These are phyloP conservation scores for Coendou prehensilis DNA, from an alignment of 2,797 vertebrate species.

Conservation along the genomic window DNA sequence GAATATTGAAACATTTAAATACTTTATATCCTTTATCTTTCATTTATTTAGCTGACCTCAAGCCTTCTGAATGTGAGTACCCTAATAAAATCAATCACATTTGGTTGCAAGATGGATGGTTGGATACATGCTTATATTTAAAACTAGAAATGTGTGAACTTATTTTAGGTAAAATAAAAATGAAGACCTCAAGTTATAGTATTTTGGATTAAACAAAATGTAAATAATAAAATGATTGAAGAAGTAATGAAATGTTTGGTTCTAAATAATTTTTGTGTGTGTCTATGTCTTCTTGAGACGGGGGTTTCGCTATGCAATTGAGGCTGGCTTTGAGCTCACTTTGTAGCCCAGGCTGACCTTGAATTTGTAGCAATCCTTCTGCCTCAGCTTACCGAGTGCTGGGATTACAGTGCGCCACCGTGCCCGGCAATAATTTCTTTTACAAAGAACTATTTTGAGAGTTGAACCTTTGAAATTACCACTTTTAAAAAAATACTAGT, in stretches of 20 bases:
- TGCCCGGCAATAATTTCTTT: background rate
- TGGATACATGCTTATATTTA: background rate
- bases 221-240: background rate
- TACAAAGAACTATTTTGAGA: constrained; percentile 11
- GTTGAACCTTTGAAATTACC: constrained; percentile 66
- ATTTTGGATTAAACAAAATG: background rate
- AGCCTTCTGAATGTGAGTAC: background rate
- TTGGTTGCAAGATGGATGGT: background rate
- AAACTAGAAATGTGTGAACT: background rate
- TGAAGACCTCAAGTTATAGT: background rate
- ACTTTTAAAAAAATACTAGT: constrained; percentile 26
- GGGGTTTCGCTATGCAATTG: too few relatives aligned
- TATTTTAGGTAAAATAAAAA: constrained; percentile 30
- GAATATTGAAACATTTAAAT: constrained; percentile 2
- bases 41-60: background rate
- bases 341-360: too few relatives aligned
- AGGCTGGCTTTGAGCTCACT: too few relatives aligned
- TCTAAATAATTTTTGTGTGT: background rate
- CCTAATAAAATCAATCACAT: background rate
- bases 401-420: too few relatives aligned
- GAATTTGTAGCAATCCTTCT: too few relatives aligned
- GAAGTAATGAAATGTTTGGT: constrained; percentile 18
- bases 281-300: too few relatives aligned
- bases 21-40: background rate
- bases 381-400: too few relatives aligned